Conservation (phyloP, 2,797 vertebrate genomes). For the Brotula barbata region DNA sequence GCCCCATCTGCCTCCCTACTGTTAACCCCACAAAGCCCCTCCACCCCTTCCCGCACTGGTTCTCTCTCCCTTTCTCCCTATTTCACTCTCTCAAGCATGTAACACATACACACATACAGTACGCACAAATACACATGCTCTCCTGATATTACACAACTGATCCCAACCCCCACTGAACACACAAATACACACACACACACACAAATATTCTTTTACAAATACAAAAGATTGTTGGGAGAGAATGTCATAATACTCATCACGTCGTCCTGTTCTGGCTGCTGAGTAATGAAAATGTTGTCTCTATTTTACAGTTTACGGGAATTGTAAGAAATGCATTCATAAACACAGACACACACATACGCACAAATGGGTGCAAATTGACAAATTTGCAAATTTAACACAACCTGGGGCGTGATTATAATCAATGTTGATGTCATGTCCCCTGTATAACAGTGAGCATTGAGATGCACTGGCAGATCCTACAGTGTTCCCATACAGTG, state of each 20-base stretch:
- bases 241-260: constrained; percentile 54
- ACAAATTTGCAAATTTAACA: constrained; percentile 19
- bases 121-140: constrained; percentile 61
- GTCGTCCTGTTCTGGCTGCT: constrained; percentile 32
- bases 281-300: constrained; percentile 36
- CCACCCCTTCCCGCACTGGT: constrained; percentile 71
- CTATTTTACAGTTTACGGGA: neutral
- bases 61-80: constrained; percentile 20
- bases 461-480: constrained; percentile 25
- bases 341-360: constrained; percentile 14
- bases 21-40: constrained; percentile 58
- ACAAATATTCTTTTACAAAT: constrained; percentile 31
- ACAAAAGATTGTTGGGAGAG: constrained; percentile 44
- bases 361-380: constrained; percentile 25
- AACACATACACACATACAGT: constrained; percentile 61
- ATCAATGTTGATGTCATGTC: constrained; percentile 36
- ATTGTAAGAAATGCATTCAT: constrained; percentile 33
- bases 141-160: constrained; percentile 52
- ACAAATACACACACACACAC: constrained; percentile 24
- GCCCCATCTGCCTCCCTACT: constrained; percentile 77
- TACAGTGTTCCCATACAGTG: constrained; percentile 14
- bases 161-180: constrained; percentile 43
- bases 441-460: constrained; percentile 11
- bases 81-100: constrained; percentile 42
- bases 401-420: constrained; percentile 33